These are phyloP conservation scores for Meloidogyne chitwoodi DNA, from an alignment of 1,140 invertebrate genomes.

Conservation along the genomic window DNA sequence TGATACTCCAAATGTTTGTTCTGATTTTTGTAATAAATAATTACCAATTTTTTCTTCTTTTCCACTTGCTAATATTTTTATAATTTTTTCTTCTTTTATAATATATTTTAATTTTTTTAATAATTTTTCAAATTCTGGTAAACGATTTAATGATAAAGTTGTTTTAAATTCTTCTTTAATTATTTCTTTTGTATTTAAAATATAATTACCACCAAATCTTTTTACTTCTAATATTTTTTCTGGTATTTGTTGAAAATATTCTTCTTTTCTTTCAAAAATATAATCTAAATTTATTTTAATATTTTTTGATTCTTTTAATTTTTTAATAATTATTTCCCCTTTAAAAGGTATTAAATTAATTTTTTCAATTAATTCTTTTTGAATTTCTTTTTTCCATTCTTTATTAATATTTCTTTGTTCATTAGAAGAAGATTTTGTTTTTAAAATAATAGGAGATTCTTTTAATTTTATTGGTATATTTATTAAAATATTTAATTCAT, in stretches of 20 bases:
- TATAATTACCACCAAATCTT: constrained; percentile 44
- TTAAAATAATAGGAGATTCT: constrained; percentile 25
- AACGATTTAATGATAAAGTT: constrained; percentile 20
- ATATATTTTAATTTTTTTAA: background rate
- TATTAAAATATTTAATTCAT: constrained; percentile 31
- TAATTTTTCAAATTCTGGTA: constrained; percentile 6
- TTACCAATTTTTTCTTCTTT: constrained; percentile 24
- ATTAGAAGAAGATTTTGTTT: constrained; percentile 42
- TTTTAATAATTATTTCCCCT: constrained; percentile 12
- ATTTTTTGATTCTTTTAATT: constrained; percentile 36
- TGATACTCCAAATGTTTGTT: constrained; percentile 11
- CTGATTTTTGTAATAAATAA: constrained; percentile 6
- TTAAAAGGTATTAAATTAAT: background rate
- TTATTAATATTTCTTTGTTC: constrained; percentile 35
- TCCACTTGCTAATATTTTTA: constrained; percentile 28
- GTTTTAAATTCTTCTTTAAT: constrained; percentile 24
- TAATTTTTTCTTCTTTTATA: constrained; percentile 7
- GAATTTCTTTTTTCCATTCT: constrained; percentile 33
- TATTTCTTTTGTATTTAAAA: constrained; percentile 42
- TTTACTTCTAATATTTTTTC: constrained; percentile 20
- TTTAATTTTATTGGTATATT: constrained; percentile 27
- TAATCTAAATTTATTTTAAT: constrained; percentile 34
- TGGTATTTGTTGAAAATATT: background rate
- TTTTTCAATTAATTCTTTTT: constrained; percentile 9
- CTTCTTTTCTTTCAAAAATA: constrained; percentile 32